phyloP scores from a whole-genome alignment of 2,888 invertebrate genomes.

The Caenorhabditis sp. region DNA sequence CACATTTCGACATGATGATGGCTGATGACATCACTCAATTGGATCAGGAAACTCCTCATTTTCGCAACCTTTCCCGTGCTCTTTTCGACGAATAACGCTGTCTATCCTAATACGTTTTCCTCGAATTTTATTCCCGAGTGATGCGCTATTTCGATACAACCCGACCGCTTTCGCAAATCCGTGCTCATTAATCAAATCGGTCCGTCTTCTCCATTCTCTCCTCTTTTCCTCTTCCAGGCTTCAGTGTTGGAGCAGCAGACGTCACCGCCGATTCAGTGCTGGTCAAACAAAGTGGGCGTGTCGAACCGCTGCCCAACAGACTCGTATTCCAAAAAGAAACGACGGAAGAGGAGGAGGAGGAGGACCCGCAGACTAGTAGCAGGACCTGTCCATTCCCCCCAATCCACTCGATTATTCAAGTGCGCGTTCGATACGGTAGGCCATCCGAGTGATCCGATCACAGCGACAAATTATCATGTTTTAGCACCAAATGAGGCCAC shows the following conservation, averaged over 20 bases:
- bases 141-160: conserved; percentile 20
- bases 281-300: conserved; percentile 57
- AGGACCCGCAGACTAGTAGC: conserved; percentile 6
- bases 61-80: background rate
- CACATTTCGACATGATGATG: background rate
- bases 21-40: background rate
- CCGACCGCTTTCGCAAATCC: conserved; percentile 25
- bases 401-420: conserved; percentile 2
- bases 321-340: conserved; percentile 1
- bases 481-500: conserved; percentile 61
- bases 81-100: background rate
- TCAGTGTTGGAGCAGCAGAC: conserved; percentile 48
- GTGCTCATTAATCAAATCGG: conserved; percentile 42
- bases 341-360: conserved; percentile 9
- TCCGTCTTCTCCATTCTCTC: conserved; percentile 1
- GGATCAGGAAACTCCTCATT: conserved; percentile 4
- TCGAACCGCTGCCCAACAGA: conserved; percentile 47
- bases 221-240: conserved; percentile 21
- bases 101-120: background rate
- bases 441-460: background rate
- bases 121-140: conserved; percentile 22
- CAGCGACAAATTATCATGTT: background rate
- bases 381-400: background rate
- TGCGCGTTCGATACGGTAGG: conserved; percentile 40
- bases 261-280: conserved; percentile 52